These are phyloP conservation scores for Tanypteryx hageni DNA, from an alignment of 2,888 invertebrate species.

Conservation along the genomic window DNA sequence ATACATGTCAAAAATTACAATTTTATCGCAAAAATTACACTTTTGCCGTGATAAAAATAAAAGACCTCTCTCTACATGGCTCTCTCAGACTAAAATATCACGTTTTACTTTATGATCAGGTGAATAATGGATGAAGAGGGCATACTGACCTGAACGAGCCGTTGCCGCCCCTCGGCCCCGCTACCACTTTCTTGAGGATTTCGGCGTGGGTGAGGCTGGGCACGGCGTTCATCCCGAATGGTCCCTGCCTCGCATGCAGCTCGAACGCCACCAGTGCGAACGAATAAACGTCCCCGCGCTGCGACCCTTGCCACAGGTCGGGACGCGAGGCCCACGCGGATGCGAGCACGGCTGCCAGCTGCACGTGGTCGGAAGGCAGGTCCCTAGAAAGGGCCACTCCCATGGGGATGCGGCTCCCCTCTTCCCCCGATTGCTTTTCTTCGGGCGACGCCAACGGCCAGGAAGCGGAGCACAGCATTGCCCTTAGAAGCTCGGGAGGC, in stretches of 20 bases:
- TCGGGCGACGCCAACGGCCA: conserved; percentile 69
- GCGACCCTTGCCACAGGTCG: conserved; percentile 75
- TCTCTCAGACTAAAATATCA: too few species aligned
- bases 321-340: conserved; percentile 71
- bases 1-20: too few species aligned
- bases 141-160: conserved; percentile 78
- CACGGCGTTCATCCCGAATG: conserved; percentile 82
- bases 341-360: conserved; percentile 75
- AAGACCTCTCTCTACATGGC: too few species aligned
- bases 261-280: conserved; percentile 94
- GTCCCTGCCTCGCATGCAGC: conserved; percentile 90
- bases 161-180: conserved; percentile 77
- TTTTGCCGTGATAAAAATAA: too few species aligned
- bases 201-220: conserved; percentile 82
- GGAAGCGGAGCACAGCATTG: conserved; percentile 50
- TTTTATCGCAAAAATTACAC: too few species aligned
- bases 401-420: conserved; percentile 73
- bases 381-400: conserved; percentile 38
- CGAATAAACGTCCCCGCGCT: conserved; percentile 90
- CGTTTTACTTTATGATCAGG: conserved; percentile 66
- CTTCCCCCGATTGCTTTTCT: conserved; percentile 69
- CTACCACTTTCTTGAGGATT: conserved; percentile 80
- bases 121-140: not conserved
- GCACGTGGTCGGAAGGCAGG: conserved; percentile 74
- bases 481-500: conserved; percentile 86